Evolutionary conservation across 2,797 vertebrate species (phyloP).

Genomic region (Meda fulgida): DNA sequence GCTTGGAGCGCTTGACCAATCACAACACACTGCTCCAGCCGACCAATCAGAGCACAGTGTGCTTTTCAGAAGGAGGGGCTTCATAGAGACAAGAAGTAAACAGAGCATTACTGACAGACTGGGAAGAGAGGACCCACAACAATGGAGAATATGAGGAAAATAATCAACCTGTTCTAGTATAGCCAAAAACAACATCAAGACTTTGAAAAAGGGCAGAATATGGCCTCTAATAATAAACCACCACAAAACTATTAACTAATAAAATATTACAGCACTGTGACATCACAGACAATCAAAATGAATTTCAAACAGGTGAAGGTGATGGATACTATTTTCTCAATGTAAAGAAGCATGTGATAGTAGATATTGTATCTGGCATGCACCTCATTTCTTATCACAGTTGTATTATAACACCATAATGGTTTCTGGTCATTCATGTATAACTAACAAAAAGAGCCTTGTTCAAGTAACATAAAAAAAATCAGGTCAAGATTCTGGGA

Average conservation of each 20-base stretch:
- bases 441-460: neutral
- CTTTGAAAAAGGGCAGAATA: neutral
- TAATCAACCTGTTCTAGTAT: neutral
- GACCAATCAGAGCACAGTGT: too few relatives aligned
- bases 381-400: neutral
- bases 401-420: neutral
- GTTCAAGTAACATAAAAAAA: neutral
- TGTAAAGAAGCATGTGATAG: neutral
- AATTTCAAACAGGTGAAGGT: neutral
- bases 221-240: slow-evolving; percentile 22
- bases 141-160: neutral
- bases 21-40: too few relatives aligned
- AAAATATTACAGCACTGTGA: neutral
- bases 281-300: neutral
- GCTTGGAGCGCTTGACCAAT: too few relatives aligned
- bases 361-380: neutral
- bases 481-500: neutral
- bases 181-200: neutral
- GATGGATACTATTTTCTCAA: too few relatives aligned
- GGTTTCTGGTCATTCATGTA: neutral
- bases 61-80: too few relatives aligned
- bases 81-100: too few relatives aligned
- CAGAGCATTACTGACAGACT: too few relatives aligned
- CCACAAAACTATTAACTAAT: slow-evolving; percentile 4
- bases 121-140: neutral